Conservation (phyloP, 2,113 vertebrate species). For the Erythrolamprus reginae region DNA sequence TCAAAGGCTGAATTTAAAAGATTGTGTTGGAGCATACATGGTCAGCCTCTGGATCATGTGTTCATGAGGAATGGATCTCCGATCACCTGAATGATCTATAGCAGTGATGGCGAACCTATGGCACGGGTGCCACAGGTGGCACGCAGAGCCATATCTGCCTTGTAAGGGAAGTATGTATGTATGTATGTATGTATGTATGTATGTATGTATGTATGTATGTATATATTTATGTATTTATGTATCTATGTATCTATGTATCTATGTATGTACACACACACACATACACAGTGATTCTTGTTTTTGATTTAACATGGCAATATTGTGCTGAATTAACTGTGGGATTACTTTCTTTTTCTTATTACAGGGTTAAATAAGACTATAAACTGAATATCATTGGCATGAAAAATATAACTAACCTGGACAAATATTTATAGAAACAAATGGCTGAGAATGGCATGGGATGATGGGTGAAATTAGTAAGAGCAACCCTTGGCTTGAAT, state of each 20-base stretch:
- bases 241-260: too few relatives aligned
- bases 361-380: background rate
- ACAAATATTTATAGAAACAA: constrained; percentile 53
- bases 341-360: background rate
- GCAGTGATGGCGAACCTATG: too few relatives aligned
- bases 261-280: too few relatives aligned
- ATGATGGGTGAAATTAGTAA: constrained; percentile 38
- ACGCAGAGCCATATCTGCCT: too few relatives aligned
- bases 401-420: constrained; percentile 28
- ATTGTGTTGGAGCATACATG: background rate
- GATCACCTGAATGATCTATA: too few relatives aligned
- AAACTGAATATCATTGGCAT: background rate
- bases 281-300: background rate
- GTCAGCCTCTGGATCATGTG: background rate
- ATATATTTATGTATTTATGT: too few relatives aligned
- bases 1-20: background rate
- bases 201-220: too few relatives aligned
- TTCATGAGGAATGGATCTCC: background rate
- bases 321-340: background rate
- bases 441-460: constrained; percentile 37
- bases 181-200: too few relatives aligned
- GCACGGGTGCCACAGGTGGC: too few relatives aligned
- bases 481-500: constrained; percentile 32
- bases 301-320: constrained; percentile 21
- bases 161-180: too few relatives aligned